These are phyloP conservation scores for Ruditapes philippinarum DNA, from an alignment of 1,140 invertebrate genomes.

Conservation along the genomic window DNA sequence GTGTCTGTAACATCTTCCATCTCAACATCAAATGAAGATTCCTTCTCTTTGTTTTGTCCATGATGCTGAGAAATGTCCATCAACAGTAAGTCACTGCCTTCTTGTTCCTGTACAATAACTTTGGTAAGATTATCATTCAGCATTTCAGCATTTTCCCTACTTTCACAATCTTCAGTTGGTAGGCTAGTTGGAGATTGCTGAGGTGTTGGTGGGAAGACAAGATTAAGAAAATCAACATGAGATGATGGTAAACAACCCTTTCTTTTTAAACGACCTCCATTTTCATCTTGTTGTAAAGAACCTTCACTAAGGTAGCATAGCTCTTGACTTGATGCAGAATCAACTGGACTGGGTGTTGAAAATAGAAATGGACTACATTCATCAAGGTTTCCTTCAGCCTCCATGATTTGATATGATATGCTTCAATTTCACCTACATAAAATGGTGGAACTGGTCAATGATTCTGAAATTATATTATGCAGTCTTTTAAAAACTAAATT, in stretches of 20 bases:
- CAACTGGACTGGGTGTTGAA: neutral
- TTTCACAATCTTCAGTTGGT: neutral
- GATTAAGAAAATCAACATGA: neutral
- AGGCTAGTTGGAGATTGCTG: neutral
- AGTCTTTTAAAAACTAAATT: too few species aligned
- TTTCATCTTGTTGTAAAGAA: neutral
- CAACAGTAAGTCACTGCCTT: neutral
- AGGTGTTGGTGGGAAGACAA: conserved; percentile 1
- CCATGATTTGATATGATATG: neutral
- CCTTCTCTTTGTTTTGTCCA: neutral
- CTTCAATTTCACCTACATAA: too few species aligned
- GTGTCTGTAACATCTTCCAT: neutral
- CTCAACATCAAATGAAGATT: neutral
- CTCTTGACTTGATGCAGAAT: neutral
- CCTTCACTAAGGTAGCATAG: neutral
- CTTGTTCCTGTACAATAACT: neutral
- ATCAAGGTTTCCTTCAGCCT: neutral
- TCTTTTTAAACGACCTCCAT: neutral
- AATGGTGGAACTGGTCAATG: too few species aligned
- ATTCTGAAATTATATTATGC: too few species aligned
- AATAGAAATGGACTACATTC: neutral
- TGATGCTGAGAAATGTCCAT: too few species aligned
- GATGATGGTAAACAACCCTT: neutral
- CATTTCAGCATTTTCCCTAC: neutral
- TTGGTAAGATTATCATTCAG: neutral